These are phyloP conservation scores for Florisuga fusca DNA, from an alignment of 2,797 vertebrate species.

Conservation along the genomic window DNA sequence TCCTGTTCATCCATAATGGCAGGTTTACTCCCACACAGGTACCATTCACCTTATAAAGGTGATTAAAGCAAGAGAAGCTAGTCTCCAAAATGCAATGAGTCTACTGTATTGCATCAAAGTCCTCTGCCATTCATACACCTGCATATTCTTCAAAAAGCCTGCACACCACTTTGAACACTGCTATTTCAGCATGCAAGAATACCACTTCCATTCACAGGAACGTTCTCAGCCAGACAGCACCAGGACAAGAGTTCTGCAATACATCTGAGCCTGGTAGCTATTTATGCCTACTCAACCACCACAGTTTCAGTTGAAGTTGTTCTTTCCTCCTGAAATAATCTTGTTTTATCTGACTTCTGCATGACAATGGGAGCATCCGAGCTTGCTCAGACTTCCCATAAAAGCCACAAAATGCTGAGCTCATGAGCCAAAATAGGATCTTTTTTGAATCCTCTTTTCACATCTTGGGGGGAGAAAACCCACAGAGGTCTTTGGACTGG, in stretches of 20 bases:
- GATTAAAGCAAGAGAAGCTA: slow-evolving; percentile 41
- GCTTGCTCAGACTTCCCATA: slow-evolving; percentile 40
- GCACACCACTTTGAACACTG: slow-evolving; percentile 39
- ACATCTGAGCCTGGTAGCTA: slow-evolving; percentile 30
- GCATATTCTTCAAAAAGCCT: slow-evolving; percentile 52
- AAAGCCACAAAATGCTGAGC: slow-evolving; percentile 48
- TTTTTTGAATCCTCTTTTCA: slow-evolving; percentile 6
- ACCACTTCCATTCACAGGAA: slow-evolving; percentile 63
- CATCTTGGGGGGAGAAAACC: background rate
- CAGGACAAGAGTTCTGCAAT: slow-evolving; percentile 34
- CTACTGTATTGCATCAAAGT: slow-evolving; percentile 58
- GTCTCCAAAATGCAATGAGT: slow-evolving; percentile 48
- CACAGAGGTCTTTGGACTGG: background rate
- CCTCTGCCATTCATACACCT: slow-evolving; percentile 43
- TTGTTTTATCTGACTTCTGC: slow-evolving; percentile 49
- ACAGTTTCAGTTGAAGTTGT: background rate
- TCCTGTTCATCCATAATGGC: background rate
- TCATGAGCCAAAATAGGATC: background rate
- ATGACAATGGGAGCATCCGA: background rate
- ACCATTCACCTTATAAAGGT: slow-evolving; percentile 24
- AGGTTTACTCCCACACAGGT: slow-evolving; percentile 9
- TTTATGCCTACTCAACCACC: slow-evolving; percentile 36
- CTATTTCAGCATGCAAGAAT: slow-evolving; percentile 67
- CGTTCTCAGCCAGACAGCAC: slow-evolving; percentile 31
- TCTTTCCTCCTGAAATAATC: slow-evolving; percentile 27